A percentile compares a stretch with the other conserved stretches of the same genome.
These are phyloP conservation scores for Cylas formicarius DNA, from an alignment of 1,140 invertebrate genomes.

Conservation along the genomic window DNA sequence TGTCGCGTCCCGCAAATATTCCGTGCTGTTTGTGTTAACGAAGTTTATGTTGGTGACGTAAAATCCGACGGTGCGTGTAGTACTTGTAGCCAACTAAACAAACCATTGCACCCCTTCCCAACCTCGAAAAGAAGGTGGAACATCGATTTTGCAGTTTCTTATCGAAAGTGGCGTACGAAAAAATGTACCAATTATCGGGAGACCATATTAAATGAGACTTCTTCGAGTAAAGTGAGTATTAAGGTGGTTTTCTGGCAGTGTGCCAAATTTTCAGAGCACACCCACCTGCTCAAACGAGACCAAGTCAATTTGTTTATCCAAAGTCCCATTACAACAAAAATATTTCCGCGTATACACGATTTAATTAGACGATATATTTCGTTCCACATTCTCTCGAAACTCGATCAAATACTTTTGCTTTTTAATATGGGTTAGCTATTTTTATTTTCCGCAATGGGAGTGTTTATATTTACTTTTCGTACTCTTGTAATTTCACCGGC, in stretches of 20 bases:
- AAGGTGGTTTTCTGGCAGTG: conserved; percentile 35
- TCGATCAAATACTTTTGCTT: background rate
- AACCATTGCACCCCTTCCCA: conserved; percentile 27
- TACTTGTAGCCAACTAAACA: conserved; percentile 2
- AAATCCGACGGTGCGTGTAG: background rate
- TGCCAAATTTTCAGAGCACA: conserved; percentile 31
- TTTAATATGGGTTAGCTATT: background rate
- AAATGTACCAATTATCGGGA: conserved; percentile 23
- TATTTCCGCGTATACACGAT: background rate
- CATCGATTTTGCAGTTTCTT: conserved; percentile 31
- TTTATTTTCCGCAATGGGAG: too few species aligned
- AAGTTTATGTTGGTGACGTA: conserved; percentile 2
- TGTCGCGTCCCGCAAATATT: conserved; percentile 18
- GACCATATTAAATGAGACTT: conserved; percentile 33
- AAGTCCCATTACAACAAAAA: background rate
- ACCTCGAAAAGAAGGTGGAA: conserved; percentile 24
- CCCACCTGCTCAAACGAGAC: conserved; percentile 32
- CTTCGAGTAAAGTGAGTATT: conserved; percentile 32
- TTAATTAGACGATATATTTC: background rate
- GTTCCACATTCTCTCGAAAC: background rate
- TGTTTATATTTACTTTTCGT: too few species aligned
- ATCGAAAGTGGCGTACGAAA: conserved; percentile 18
- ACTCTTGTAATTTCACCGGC: too few species aligned
- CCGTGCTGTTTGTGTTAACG: conserved; percentile 9
- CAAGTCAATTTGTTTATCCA: conserved; percentile 18